phyloP scores from a whole-genome alignment of 2,888 invertebrate genomes.

The Magallana nippona region DNA sequence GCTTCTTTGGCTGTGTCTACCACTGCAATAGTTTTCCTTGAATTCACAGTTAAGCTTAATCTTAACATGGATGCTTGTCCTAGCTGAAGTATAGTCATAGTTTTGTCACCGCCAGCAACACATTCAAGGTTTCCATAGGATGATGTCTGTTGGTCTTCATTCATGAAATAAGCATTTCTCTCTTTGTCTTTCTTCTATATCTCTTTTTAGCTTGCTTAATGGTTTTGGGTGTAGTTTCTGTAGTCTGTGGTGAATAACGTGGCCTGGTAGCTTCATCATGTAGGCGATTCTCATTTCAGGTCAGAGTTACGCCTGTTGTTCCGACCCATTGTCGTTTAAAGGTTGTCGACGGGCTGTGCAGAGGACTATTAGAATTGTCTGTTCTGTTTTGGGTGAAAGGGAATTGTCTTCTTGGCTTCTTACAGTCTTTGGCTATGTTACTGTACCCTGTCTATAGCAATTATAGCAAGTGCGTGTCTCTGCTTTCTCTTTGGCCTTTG shows the following conservation, averaged over 20 bases:
- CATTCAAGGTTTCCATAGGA: neutral
- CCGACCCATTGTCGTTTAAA: neutral
- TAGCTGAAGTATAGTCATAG: neutral
- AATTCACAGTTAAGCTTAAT: neutral
- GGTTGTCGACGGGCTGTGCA: neutral
- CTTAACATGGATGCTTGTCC: constrained; percentile 25
- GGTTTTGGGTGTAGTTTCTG: no score
- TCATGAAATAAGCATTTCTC: no score
- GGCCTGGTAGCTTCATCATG: neutral
- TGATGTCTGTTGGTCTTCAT: neutral
- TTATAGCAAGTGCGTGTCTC: neutral
- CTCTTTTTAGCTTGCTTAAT: no score
- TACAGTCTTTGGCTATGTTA: neutral
- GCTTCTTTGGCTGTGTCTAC: constrained; percentile 49
- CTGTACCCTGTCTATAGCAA: neutral
- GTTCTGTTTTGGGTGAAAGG: neutral
- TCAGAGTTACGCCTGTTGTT: neutral
- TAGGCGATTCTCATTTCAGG: neutral
- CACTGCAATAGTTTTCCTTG: neutral
- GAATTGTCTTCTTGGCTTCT: neutral
- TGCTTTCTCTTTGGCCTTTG: neutral
- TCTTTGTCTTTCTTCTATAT: no score
- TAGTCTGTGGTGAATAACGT: no score
- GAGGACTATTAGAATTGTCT: neutral
- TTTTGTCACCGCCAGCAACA: neutral